These are phyloP conservation scores for Gryllus bimaculatus DNA, from an alignment of 1,140 invertebrate species.

Conservation along the genomic window DNA sequence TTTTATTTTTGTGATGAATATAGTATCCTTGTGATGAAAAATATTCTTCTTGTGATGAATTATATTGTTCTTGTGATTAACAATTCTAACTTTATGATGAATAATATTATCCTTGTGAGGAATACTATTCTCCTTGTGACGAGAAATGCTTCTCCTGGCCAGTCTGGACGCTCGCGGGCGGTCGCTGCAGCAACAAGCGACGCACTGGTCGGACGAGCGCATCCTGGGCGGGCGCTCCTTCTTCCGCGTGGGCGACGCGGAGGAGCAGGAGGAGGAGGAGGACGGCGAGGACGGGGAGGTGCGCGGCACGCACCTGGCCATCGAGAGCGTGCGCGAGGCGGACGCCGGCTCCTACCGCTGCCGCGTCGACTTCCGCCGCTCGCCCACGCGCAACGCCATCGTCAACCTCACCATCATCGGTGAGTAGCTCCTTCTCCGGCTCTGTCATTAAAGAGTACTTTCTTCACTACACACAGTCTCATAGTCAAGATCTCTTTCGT, in stretches of 20 bases:
- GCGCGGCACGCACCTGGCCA: slow-evolving; percentile 50
- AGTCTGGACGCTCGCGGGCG: slow-evolving; percentile 59
- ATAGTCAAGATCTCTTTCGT: no score
- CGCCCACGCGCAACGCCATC: slow-evolving; percentile 74
- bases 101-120: background rate
- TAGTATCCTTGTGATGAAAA: no score
- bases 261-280: slow-evolving; percentile 54
- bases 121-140: background rate
- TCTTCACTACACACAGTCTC: no score
- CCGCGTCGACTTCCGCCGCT: slow-evolving; percentile 78
- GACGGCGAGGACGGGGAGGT: slow-evolving; percentile 51
- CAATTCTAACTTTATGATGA: background rate
- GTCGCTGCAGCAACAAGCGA: slow-evolving; percentile 43
- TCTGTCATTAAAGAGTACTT: no score
- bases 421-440: slow-evolving; percentile 52
- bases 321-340: slow-evolving; percentile 52
- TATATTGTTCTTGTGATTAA: background rate
- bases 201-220: slow-evolving; percentile 56
- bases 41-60: no score
- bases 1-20: no score
- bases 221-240: slow-evolving; percentile 49
- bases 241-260: slow-evolving; percentile 45
- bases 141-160: slow-evolving; percentile 18
- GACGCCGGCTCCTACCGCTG: slow-evolving; percentile 79
- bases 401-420: slow-evolving; percentile 81